Percentiles rank a stretch among this genome's conserved stretches.
Conservation (phyloP, 2,797 vertebrate genomes). For the Phoeniculus purpureus region DNA sequence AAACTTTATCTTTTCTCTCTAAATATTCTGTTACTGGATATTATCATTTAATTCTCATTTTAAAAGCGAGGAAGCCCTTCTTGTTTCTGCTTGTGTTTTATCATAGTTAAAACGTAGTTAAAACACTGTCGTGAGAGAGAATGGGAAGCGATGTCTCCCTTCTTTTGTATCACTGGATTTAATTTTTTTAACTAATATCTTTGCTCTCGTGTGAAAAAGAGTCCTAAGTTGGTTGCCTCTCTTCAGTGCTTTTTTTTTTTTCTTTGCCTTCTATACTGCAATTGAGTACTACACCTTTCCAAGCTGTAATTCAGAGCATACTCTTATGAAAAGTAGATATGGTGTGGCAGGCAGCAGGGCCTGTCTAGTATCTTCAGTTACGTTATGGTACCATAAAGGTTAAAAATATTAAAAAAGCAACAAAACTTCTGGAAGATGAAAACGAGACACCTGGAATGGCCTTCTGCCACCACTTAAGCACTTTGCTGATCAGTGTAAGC, state of each 20-base stretch:
- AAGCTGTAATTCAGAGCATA: not conserved
- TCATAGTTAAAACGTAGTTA: not conserved
- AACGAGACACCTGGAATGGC: not conserved
- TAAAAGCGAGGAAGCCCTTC: not conserved
- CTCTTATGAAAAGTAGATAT: accelerated
- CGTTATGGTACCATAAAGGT: not conserved
- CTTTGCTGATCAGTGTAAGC: not conserved
- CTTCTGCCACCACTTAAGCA: not conserved
- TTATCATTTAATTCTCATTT: not conserved
- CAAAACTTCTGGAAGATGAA: not conserved
- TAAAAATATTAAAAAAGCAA: not conserved
- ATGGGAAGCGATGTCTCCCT: not conserved
- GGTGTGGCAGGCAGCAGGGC: not conserved
- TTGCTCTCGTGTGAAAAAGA: not conserved
- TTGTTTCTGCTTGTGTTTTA: not conserved
- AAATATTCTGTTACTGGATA: not conserved
- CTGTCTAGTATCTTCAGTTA: not conserved
- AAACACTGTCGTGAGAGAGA: not conserved
- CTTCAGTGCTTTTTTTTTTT: not conserved
- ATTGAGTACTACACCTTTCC: too few species aligned
- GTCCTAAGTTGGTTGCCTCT: not conserved
- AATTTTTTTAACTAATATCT: not conserved
- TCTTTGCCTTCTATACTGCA: not conserved
- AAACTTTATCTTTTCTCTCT: not conserved
- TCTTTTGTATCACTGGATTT: not conserved